Conservation (phyloP, 2,113 vertebrate species). For the Falcunculus frontatus region DNA sequence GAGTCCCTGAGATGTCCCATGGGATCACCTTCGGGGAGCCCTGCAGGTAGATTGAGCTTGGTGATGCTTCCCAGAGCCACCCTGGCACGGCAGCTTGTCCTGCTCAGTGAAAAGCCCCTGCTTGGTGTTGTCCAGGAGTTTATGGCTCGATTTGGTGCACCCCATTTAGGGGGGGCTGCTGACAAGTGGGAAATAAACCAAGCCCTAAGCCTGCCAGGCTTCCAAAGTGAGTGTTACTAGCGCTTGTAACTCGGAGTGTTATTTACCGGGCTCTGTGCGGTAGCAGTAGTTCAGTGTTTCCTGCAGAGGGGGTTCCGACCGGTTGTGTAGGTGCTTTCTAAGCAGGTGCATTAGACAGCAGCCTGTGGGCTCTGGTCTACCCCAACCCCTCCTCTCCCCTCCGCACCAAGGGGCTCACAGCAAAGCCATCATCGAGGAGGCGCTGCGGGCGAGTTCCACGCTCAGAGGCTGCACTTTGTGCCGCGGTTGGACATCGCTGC, state of each 20-base stretch:
- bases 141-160: background rate
- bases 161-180: background rate
- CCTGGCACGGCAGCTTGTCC: background rate
- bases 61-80: background rate
- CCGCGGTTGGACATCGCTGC: fast-evolving
- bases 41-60: too few species aligned
- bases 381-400: background rate
- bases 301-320: background rate
- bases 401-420: background rate
- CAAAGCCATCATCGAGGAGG: fast-evolving
- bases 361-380: background rate
- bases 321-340: background rate
- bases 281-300: background rate
- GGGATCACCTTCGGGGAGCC: background rate
- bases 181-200: background rate
- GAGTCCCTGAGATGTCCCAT: background rate
- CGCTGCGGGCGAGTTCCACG: fast-evolving
- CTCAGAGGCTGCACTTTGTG: background rate
- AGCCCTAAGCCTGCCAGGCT: background rate
- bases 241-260: background rate
- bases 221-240: background rate
- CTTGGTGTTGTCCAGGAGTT: background rate
- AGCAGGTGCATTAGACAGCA: background rate
- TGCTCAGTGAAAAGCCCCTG: background rate
- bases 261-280: background rate